Evolutionary conservation across 2,113 vertebrate species (phyloP), one percentile per base, ranked within the genome.

Genomic region (Candoia aspera): DNA sequence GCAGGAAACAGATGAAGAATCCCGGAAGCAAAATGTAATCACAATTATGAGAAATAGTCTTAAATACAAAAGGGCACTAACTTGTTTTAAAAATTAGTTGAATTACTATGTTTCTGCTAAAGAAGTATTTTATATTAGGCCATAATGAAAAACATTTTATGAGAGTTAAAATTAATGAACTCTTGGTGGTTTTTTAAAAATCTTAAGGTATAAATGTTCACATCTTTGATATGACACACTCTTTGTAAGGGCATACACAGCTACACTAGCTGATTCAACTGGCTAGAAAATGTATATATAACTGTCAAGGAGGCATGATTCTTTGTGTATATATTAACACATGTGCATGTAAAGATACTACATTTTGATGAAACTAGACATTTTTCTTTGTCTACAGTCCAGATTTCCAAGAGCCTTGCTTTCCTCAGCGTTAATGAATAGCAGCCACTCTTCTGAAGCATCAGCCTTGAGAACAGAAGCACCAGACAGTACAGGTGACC

Each of bases 401-500:
- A 96, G 57, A 86, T 97, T 97, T 94, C 94, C 97, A 89, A 96
- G 97, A 94, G 97, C 97, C 93, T 97, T 98, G 91, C 97, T 98
- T 0, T 97, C 98, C 86, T 97, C 98, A 2, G 37, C 98, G 94
- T 96, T 98, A 26, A 94, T 98, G 89, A 97, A 98, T 57, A 96
- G 87, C 88, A 97, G 42, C 68, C 94, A 95, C 73, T 89, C 93
- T 29, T 93, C 97, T 9, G 96, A 97, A 23, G 97, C 97, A 91
- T 88, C 96, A 1, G 83, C 91, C 9, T 26, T 95, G 6, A 96
- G 97, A 90, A 96, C 97, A 26, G 97, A 98, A 94, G 97, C 98
- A 6, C 98, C 98, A 0, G 98, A 98, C 86, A 98, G 98, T 94
- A 98, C 98, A n/a, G 98, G 97, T 54, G 98, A 98, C 91, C 97